Evolutionary conservation across 2,888 invertebrate species (phyloP), one percentile per base, ranked within the genome.

Genomic region (Eupithecia pulchellata): DNA sequence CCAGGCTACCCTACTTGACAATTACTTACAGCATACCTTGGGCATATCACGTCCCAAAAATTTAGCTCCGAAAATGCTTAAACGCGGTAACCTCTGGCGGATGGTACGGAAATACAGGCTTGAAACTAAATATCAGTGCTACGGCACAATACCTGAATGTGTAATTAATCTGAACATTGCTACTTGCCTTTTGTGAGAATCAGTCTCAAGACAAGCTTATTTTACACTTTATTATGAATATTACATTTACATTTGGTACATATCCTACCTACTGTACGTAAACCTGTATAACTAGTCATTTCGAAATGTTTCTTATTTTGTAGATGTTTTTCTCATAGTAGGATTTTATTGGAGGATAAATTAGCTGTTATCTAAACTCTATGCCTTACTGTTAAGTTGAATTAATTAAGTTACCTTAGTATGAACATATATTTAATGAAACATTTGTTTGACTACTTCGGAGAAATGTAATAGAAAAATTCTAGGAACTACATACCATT

Each of bases 111-210:
- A 57, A 57, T 29, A 6, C 29, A 29, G 57, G 17, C 25, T 29
- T 13, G 42, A 20, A 47, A 47, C 57, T 27, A 29, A 29, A 8
- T 57, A 57, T 57, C 57, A 57, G 29, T 57, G 57, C 6, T 25
- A 52, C 20, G 20, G 47, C 25, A 52, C 4, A 57, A 57, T 57
- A 17, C 17, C 57, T 29, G 57, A 57, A 57, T 57, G 17, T 17
- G 57, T 52, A 52, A 52, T 52, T 57, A 57, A 29, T 57, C 29
- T 57, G 27, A 57, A 57, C 29, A 29, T 57, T 29, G 17, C 17
- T 5, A 4, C 39, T 39, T 36, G 14, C 25, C 25, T 52, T 17
- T 29, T 17, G 27, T 17, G 29, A 29, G 57, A 57, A 57, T 57
- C 29, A 57, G 42, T 36, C 8, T 47, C 14, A 3, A 20, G 2